These are phyloP conservation scores for Himalopsyche japonica DNA, from an alignment of 2,888 invertebrate genomes.

Conservation along the genomic window DNA sequence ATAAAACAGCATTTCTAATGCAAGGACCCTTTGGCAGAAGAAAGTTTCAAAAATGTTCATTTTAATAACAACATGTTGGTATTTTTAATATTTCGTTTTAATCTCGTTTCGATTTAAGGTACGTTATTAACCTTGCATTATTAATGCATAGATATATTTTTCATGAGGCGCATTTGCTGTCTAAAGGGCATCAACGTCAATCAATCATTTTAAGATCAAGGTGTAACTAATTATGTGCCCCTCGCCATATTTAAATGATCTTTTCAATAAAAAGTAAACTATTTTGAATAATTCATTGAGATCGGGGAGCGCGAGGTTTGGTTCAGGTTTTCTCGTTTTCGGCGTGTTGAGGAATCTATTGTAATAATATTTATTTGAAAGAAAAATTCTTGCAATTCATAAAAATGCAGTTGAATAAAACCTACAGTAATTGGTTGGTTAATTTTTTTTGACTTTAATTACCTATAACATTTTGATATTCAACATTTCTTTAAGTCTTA, in stretches of 20 bases:
- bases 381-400: too few relatives aligned
- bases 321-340: background rate
- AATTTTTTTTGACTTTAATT: too few relatives aligned
- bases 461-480: too few relatives aligned
- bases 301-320: background rate
- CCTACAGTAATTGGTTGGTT: too few relatives aligned
- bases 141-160: background rate
- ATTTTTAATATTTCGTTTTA: background rate
- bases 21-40: too few relatives aligned
- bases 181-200: background rate
- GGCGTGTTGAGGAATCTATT: background rate
- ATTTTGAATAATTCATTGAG: background rate
- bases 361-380: too few relatives aligned
- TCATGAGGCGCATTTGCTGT: background rate
- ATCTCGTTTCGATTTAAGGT: background rate
- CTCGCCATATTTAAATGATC: background rate
- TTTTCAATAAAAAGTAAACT: background rate
- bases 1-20: too few relatives aligned
- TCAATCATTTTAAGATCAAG: constrained; percentile 1
- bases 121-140: background rate
- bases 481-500: too few relatives aligned
- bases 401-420: too few relatives aligned
- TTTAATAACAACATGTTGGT: too few relatives aligned
- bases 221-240: background rate
- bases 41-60: too few relatives aligned